These are phyloP conservation scores for Amphipoea oculea DNA, from an alignment of 2,888 invertebrate species.

Conservation along the genomic window DNA sequence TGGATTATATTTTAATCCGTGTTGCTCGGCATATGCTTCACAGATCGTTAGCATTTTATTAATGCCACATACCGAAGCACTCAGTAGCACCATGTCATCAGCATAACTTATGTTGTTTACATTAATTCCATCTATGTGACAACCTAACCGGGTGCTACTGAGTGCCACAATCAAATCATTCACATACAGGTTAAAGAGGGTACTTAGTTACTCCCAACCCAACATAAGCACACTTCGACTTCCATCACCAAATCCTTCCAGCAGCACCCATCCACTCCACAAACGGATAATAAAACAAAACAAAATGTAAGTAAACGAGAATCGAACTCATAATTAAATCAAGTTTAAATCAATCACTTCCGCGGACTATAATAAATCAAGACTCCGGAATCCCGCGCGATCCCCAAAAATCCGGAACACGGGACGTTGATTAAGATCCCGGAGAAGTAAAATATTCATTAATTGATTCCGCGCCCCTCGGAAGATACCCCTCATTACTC, in stretches of 20 bases:
- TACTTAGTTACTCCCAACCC: background rate
- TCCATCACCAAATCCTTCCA: constrained; percentile 14
- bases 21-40: too few species aligned
- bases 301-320: constrained; percentile 63
- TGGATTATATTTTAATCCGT: too few species aligned
- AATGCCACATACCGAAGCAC: too few species aligned
- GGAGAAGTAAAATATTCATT: constrained; percentile 87
- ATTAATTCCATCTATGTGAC: too few species aligned
- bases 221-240: constrained; percentile 24
- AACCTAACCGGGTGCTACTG: too few species aligned
- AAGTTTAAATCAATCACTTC: constrained; percentile 82
- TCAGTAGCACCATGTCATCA: too few species aligned
- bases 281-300: constrained; percentile 53
- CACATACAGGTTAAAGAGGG: too few species aligned
- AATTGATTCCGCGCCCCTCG: constrained; percentile 87
- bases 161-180: too few species aligned
- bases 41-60: too few species aligned
- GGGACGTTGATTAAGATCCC: constrained; percentile 88
- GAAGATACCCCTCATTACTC: constrained; percentile 86
- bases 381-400: constrained; percentile 75
- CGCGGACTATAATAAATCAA: constrained; percentile 80
- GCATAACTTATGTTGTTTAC: too few species aligned
- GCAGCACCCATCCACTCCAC: constrained; percentile 8
- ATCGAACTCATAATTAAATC: constrained; percentile 78
- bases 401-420: constrained; percentile 87